phyloP scores from a whole-genome alignment of 2,888 invertebrate genomes.

The Dicyrtoma fusca region DNA sequence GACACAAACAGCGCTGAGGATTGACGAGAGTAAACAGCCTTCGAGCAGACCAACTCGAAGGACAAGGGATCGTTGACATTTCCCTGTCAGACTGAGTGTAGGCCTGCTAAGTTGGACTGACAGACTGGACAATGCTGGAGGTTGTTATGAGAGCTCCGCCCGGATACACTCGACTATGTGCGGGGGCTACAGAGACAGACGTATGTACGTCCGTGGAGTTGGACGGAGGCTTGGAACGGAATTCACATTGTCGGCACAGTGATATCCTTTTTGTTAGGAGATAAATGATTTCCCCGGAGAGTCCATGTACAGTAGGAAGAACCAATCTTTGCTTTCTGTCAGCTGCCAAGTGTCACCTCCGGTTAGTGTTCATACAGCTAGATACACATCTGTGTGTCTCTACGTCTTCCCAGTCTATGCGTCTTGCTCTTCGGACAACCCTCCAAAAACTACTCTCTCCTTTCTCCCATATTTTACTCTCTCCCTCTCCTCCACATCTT shows the following conservation, averaged over 20 bases:
- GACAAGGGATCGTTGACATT: too few relatives aligned
- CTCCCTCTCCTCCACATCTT: not conserved
- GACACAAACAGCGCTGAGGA: too few relatives aligned
- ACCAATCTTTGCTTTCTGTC: constrained; percentile 54
- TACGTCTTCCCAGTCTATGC: not conserved
- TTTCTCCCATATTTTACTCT: constrained; percentile 8
- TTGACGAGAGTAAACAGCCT: too few relatives aligned
- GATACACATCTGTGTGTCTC: constrained; percentile 44
- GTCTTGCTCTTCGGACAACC: constrained; percentile 48
- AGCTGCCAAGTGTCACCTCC: constrained; percentile 57
- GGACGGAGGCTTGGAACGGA: not conserved
- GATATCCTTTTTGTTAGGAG: constrained; percentile 50
- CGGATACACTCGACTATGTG: too few relatives aligned
- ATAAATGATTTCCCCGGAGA: constrained; percentile 58
- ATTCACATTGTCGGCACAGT: constrained; percentile 40
- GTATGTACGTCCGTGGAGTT: too few relatives aligned
- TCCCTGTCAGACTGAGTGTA: too few relatives aligned
- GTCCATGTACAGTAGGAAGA: constrained; percentile 36
- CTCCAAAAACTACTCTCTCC: constrained; percentile 21
- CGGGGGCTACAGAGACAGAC: too few relatives aligned
- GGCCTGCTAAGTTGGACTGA: too few relatives aligned
- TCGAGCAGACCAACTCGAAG: too few relatives aligned
- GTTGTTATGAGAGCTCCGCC: too few relatives aligned
- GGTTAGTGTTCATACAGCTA: constrained; percentile 56
- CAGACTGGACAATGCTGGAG: too few relatives aligned